Base-by-base conservation (phyloP, 2,888 invertebrate genomes). In the Chymomyza procnemis region DNA sequence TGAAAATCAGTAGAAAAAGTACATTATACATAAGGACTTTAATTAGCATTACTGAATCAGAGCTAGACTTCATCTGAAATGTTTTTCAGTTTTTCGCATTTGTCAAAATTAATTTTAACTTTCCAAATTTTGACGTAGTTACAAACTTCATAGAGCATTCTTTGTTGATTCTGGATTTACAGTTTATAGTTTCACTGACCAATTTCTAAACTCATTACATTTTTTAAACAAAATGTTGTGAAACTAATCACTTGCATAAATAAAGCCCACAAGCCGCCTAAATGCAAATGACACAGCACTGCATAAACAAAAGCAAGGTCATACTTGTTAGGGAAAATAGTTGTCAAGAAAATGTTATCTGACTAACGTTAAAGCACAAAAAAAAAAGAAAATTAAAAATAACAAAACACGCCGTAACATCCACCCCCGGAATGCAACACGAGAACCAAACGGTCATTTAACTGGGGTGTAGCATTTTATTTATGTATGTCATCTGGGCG, bases 401-500 rank as follows among this genome's bases (percentile, higher is more conserved):
- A 41, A 41, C 34, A 12, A 34, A 41, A 5, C 12, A 41, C 34
- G 34, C 5, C 34, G 6, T 41, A 41, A 41, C 34, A 41, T 41
- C 34, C 34, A 41, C 34, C 34, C 34, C 12, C 34, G 12, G 12
- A 41, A 41, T 41, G 34, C 34, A 41, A 41, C 34, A 41, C 12
- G 12, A 41, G 34, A 41, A 1, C 12, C 34, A 41, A 1, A 3
- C 34, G 34, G 34, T 12, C 34, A 41, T 41, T 41, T 41, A 41
- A 41, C 34, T 41, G 63, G 65, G 56, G 70, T 66, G 69, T 72
- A 72, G 75, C 66, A 41, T 60, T 69, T 64, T 50, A 6, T 41
- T 22, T 47, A 56, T 65, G 71, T 47, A 56, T 65, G 71, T 65
- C 64, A 74, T 73, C 75, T 71, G 64, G 67, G 82, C 82, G 80